phyloP scores from a whole-genome alignment of 2,888 invertebrate species.

The Heliothis peltigera region DNA sequence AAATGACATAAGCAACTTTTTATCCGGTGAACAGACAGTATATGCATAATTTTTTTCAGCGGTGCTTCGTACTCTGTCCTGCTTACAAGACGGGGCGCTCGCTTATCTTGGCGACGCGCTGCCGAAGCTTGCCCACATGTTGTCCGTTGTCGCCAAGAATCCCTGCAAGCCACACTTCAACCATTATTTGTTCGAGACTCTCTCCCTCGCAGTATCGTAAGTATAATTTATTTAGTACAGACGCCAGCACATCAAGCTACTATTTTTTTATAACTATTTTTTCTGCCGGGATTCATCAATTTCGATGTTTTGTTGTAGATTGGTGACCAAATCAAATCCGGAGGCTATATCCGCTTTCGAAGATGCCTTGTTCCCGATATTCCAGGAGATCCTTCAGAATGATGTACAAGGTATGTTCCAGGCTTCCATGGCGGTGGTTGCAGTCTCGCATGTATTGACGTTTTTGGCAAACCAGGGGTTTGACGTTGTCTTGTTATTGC shows the following conservation, averaged over 20 bases:
- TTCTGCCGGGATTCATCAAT: background rate
- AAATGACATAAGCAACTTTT: too few species aligned
- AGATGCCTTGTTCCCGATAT: constrained; percentile 97
- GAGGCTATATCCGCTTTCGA: constrained; percentile 96
- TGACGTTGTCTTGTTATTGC: constrained; percentile 59
- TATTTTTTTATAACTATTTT: too few species aligned
- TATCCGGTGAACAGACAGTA: too few species aligned
- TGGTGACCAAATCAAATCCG: constrained; percentile 95
- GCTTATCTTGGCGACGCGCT: constrained; percentile 95
- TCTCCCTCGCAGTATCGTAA: constrained; percentile 96
- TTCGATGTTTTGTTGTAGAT: constrained; percentile 81
- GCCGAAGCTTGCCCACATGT: constrained; percentile 95
- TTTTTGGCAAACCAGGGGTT: too few species aligned
- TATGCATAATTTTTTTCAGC: too few species aligned
- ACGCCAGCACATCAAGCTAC: too few species aligned
- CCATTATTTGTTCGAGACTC: constrained; percentile 98
- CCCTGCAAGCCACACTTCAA: constrained; percentile 99
- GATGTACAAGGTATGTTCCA: constrained; percentile 95
- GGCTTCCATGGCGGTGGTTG: too few species aligned
- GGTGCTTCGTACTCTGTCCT: constrained; percentile 96
- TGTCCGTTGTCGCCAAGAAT: constrained; percentile 96
- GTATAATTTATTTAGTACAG: too few species aligned
- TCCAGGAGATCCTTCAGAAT: constrained; percentile 97
- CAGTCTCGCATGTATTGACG: too few species aligned
- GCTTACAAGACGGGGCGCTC: constrained; percentile 94